Percentiles rank a stretch among this genome's conserved stretches.
These are phyloP conservation scores for Solea senegalensis DNA, from an alignment of 2,113 vertebrate species.

Conservation along the genomic window DNA sequence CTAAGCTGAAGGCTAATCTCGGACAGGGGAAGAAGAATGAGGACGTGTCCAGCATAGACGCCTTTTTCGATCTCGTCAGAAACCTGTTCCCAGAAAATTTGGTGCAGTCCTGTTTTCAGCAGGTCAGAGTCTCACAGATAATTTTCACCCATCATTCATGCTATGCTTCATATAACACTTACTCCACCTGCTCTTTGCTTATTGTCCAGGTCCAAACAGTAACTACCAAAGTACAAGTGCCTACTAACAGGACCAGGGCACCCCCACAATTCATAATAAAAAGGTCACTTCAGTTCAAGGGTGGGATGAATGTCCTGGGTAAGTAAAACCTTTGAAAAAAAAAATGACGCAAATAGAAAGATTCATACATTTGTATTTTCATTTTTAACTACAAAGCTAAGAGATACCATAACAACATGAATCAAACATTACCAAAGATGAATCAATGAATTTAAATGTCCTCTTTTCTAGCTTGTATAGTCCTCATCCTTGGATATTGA, in stretches of 20 bases:
- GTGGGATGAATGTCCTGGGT: slow-evolving; percentile 99
- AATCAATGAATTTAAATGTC: too few species aligned
- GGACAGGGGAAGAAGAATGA: slow-evolving; percentile 96
- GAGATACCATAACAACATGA: neutral
- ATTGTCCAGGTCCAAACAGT: slow-evolving; percentile 92
- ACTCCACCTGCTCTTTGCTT: slow-evolving; percentile 11
- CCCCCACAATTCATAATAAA: slow-evolving; percentile 86
- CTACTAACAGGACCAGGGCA: slow-evolving; percentile 86
- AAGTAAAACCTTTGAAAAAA: slow-evolving; percentile 48
- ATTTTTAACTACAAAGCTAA: neutral
- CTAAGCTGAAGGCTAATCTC: slow-evolving; percentile 92
- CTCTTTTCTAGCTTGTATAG: neutral
- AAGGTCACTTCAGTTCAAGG: slow-evolving; percentile 94
- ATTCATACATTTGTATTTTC: neutral
- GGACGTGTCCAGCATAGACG: slow-evolving; percentile 96
- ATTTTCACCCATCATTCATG: neutral
- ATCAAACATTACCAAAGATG: neutral
- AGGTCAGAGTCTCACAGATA: slow-evolving; percentile 79
- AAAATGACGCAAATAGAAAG: slow-evolving; percentile 14
- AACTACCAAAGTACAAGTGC: slow-evolving; percentile 87
- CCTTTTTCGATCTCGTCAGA: slow-evolving; percentile 94
- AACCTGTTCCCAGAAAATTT: slow-evolving; percentile 98
- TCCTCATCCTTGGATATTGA: neutral
- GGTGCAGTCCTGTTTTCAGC: slow-evolving; percentile 98
- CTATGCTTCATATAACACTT: slow-evolving; percentile 11